These are phyloP conservation scores for Panopea generosa DNA, from an alignment of 2,888 invertebrate species.

Conservation along the genomic window DNA sequence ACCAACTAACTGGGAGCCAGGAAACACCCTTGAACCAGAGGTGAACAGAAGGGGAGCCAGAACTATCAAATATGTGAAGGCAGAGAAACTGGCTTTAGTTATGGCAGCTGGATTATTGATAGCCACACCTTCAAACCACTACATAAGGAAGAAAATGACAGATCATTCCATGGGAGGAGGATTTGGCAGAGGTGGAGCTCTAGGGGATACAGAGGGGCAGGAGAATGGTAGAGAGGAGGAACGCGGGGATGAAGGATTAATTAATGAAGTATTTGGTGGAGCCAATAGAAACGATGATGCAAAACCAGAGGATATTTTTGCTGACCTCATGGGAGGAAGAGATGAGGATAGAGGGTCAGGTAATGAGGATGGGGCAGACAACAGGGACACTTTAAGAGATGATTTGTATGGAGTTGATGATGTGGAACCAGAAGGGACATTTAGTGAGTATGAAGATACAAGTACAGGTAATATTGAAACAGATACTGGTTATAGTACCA, in stretches of 20 bases:
- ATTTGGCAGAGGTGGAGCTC: slow-evolving; percentile 29
- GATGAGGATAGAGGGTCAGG: slow-evolving; percentile 10
- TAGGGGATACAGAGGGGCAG: not conserved
- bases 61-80: slow-evolving; percentile 63
- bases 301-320: slow-evolving; percentile 30
- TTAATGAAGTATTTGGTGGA: slow-evolving; percentile 1
- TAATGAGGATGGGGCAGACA: slow-evolving; percentile 19
- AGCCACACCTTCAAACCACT: slow-evolving; percentile 81
- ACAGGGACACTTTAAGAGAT: slow-evolving; percentile 5
- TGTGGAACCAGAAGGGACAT: slow-evolving; percentile 11
- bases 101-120: slow-evolving; percentile 85
- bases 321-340: slow-evolving; percentile 23
- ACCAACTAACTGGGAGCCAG: slow-evolving; percentile 74
- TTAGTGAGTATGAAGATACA: slow-evolving; percentile 49
- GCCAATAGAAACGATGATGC: slow-evolving; percentile 22
- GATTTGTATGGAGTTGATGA: slow-evolving; percentile 22
- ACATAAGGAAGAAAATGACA: slow-evolving; percentile 57
- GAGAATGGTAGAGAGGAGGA: slow-evolving; percentile 1
- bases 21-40: slow-evolving; percentile 49
- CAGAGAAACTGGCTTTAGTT: slow-evolving; percentile 81
- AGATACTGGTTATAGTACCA: not conserved
- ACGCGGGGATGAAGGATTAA: not conserved
- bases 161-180: slow-evolving; percentile 3
- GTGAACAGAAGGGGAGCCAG: slow-evolving; percentile 46
- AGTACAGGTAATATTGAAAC: slow-evolving; percentile 14